Percentiles rank a stretch among this genome's conserved stretches.
phyloP scores from a whole-genome alignment of 2,797 vertebrate species.

The Poecilia wingei region DNA sequence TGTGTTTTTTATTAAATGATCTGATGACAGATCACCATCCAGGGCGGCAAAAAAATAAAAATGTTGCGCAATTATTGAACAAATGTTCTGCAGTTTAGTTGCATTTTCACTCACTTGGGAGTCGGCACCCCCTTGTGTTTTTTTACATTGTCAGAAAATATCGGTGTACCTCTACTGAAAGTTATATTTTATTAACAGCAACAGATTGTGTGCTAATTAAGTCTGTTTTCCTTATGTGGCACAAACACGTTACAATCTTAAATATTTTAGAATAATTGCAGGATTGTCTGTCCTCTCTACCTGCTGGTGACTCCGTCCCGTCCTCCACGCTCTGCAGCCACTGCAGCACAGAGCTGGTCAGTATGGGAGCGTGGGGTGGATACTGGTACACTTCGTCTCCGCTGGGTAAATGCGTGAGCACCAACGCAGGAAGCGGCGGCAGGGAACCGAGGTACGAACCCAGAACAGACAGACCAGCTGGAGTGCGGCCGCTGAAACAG shows the following conservation, averaged over 20 bases:
- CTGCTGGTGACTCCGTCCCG: slow-evolving; percentile 80
- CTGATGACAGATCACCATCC: not conserved
- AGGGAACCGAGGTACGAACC: slow-evolving; percentile 81
- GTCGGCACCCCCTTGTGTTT: not conserved
- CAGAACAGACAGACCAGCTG: slow-evolving; percentile 84
- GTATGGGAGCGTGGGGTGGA: slow-evolving; percentile 79
- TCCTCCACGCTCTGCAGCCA: slow-evolving; percentile 87
- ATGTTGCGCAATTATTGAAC: not conserved
- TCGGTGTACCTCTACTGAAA: not conserved
- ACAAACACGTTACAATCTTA: not conserved
- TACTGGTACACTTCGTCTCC: slow-evolving; percentile 86
- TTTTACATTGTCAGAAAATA: not conserved
- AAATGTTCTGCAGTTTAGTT: not conserved
- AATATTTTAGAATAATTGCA: not conserved
- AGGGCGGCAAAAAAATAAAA: not conserved
- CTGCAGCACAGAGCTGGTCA: slow-evolving; percentile 75
- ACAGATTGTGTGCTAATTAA: not conserved
- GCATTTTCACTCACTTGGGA: not conserved
- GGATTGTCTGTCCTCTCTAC: slow-evolving; percentile 68
- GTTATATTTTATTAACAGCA: not conserved
- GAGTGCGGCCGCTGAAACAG: slow-evolving; percentile 81
- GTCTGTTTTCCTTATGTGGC: not conserved
- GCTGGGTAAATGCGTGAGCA: slow-evolving; percentile 82
- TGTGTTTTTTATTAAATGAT: not conserved
- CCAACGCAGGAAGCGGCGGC: slow-evolving; percentile 85